Base-by-base conservation (phyloP, 2,888 invertebrate species). In the Andrena trimmerana region DNA sequence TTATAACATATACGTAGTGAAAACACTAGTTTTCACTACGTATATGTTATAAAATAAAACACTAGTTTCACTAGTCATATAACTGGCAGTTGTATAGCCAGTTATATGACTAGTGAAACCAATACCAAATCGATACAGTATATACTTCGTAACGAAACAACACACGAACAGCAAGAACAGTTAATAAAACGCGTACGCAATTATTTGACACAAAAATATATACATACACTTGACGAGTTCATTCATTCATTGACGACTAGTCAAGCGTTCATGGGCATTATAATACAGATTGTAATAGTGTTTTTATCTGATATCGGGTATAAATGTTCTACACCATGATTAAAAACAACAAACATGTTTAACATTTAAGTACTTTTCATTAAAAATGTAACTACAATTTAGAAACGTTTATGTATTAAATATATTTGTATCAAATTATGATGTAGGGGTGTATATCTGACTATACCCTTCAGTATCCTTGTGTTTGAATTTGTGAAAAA, bases 61-160 rank as follows among this genome's bases (percentile, higher is more conserved):
- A n/a, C n/a, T n/a, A n/a, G n/a, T n/a, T n/a, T n/a, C n/a, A n/a
- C n/a, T n/a, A n/a, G n/a, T n/a, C n/a, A n/a, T n/a, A n/a, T n/a
- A n/a, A n/a, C n/a, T n/a, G 7, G n/a, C 2, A 13, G 50, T 6
- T 52, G 0, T n/a, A n/a, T 52, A n/a, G 16, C 50, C 0, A 0
- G 2, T 1, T 52, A 5, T 16, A 52, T 52, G 50, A 6, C 7
- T 16, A 0, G 2, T 0, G n/a, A 54, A 5, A 13, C n/a, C 4
- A 31, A 20, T 20, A 20, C 20, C 20, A 5, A 31, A 31, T 78
- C 73, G 36, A 33, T 57, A 20, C 10, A 57, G 8, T 0, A 57
- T 5, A 59, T 78, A 27, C 48, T 78, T 24, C 13, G n/a, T 2
- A 1, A 78, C 2, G 57, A 68, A 36, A 59, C 57, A 13, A 73